A percentile compares a stretch with the other conserved stretches of the same genome.
phyloP scores from a whole-genome alignment of 1,140 invertebrate species.

The Pogonomyrmex barbatus region DNA sequence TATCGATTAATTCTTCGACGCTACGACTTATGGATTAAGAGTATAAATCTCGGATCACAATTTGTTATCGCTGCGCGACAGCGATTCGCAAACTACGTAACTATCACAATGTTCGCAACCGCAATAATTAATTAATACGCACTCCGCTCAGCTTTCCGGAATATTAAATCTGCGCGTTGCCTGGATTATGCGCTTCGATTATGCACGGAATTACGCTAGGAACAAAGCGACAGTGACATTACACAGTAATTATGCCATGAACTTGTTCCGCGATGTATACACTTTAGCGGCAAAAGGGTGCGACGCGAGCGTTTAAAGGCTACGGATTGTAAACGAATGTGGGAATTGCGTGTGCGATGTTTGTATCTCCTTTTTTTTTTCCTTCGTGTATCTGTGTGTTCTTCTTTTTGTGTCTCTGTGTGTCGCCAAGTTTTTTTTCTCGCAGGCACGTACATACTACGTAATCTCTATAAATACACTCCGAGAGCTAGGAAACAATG shows the following conservation, averaged over 20 bases:
- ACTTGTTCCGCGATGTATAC: slow-evolving; percentile 32
- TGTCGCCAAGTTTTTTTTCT: slow-evolving; percentile 49
- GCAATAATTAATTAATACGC: slow-evolving; percentile 42
- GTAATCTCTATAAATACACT: slow-evolving; percentile 63
- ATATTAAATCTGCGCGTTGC: slow-evolving; percentile 27
- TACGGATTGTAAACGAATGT: slow-evolving; percentile 51
- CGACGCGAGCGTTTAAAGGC: slow-evolving; percentile 38
- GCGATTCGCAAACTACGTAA: slow-evolving; percentile 45
- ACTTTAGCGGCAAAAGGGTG: slow-evolving; percentile 39
- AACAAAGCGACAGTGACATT: slow-evolving; percentile 54
- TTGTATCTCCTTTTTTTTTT: not conserved
- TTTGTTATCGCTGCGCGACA: slow-evolving; percentile 37
- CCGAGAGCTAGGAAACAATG: slow-evolving; percentile 50
- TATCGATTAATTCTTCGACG: slow-evolving; percentile 34
- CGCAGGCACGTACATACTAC: slow-evolving; percentile 55
- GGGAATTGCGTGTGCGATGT: not conserved
- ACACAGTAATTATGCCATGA: slow-evolving; percentile 49
- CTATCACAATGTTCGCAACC: slow-evolving; percentile 48
- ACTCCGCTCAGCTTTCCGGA: slow-evolving; percentile 32
- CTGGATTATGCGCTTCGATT: slow-evolving; percentile 49
- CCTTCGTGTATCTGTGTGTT: not conserved
- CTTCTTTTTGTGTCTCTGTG: not conserved
- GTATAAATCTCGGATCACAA: slow-evolving; percentile 49
- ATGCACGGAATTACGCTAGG: slow-evolving; percentile 44
- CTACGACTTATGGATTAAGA: slow-evolving; percentile 34